Evolutionary conservation across 2,797 vertebrate genomes (phyloP).

Genomic region (Neosalanx taihuensis): DNA sequence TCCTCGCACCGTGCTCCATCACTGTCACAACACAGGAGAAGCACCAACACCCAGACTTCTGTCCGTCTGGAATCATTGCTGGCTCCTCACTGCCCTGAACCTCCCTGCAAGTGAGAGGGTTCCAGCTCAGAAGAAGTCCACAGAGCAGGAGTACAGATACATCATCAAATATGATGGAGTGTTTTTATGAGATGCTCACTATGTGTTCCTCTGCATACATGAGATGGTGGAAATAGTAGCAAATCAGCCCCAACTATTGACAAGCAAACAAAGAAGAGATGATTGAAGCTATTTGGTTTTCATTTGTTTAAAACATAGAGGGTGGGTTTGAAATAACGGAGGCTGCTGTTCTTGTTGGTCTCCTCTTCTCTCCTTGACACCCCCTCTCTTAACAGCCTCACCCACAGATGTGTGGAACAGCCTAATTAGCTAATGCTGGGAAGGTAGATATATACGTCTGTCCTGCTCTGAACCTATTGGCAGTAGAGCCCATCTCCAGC

Average conservation of each 20-base stretch:
- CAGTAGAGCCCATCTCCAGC: not conserved
- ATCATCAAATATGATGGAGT: not conserved
- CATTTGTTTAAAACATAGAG: too few relatives aligned
- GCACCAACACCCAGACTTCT: not conserved
- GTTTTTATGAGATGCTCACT: not conserved
- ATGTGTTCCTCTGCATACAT: not conserved
- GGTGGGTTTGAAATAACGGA: too few relatives aligned
- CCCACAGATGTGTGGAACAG: not conserved
- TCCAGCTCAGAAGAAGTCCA: not conserved
- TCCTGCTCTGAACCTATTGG: constrained; percentile 1
- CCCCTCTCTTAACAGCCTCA: not conserved
- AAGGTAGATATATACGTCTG: not conserved
- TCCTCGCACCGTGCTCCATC: constrained; percentile 43
- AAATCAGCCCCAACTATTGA: too few relatives aligned
- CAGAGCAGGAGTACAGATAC: not conserved
- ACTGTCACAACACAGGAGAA: constrained; percentile 38
- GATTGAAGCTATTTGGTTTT: too few relatives aligned
- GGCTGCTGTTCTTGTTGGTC: too few relatives aligned
- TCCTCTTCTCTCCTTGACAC: too few relatives aligned
- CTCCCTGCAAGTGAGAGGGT: not conserved
- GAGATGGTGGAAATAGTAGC: too few relatives aligned
- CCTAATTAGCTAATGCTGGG: constrained; percentile 9
- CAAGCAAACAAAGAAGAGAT: not conserved
- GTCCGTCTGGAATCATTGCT: constrained; percentile 1
- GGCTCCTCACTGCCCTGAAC: not conserved